Percentiles rank a stretch among this genome's conserved stretches.
Conservation (phyloP, 2,797 vertebrate species). For the Corythornis leucogaster region DNA sequence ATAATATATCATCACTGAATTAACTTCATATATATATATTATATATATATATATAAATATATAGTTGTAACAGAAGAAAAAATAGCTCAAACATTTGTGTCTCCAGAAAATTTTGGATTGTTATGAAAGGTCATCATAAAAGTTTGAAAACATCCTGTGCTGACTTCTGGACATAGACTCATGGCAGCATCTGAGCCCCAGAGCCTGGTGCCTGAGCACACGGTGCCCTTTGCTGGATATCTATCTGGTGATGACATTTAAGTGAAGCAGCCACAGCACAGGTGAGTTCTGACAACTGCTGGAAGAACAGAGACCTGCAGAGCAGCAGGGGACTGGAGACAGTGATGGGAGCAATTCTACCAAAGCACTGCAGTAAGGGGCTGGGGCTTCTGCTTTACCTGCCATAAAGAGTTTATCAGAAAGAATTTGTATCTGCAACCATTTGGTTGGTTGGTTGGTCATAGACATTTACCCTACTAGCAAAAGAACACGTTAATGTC, state of each 20-base stretch:
- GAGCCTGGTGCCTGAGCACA: not conserved
- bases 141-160: not conserved
- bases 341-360: not conserved
- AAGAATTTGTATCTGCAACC: not conserved
- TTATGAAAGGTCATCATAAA: not conserved
- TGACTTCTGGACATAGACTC: not conserved
- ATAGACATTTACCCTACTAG: not conserved
- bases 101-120: not conserved
- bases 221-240: not conserved
- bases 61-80: not conserved
- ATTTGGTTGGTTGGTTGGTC: not conserved
- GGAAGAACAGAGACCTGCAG: accelerated
- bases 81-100: not conserved
- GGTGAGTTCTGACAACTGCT: not conserved
- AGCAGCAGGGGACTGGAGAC: not conserved
- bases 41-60: not conserved
- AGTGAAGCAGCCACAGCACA: not conserved
- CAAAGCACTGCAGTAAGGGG: not conserved
- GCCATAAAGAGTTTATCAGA: not conserved
- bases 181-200: not conserved
- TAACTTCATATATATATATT: too few species aligned
- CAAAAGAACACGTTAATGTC: not conserved
- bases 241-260: too few species aligned
- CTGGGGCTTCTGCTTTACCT: not conserved
- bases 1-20: too few species aligned